Percentiles rank a stretch among this genome's conserved stretches.
phyloP scores from a whole-genome alignment of 2,797 vertebrate genomes.

The Lateolabrax maculatus region DNA sequence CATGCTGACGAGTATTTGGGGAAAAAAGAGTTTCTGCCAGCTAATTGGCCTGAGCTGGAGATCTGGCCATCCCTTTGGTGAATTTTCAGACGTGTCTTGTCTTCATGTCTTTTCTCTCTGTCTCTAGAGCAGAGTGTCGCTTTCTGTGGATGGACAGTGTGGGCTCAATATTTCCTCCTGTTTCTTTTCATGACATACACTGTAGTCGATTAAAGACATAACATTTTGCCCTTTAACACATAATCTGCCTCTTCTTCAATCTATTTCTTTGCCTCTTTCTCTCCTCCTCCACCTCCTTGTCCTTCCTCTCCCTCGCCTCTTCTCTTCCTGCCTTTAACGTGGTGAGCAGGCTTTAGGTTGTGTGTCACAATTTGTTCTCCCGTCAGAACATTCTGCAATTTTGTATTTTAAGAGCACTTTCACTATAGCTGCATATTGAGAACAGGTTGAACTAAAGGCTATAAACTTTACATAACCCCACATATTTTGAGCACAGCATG shows the following conservation, averaged over 20 bases:
- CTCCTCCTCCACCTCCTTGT: slow-evolving; percentile 4
- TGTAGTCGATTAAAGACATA: slow-evolving; percentile 66
- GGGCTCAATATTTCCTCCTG: slow-evolving; percentile 59
- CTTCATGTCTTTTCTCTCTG: slow-evolving; percentile 62
- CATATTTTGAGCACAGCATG: slow-evolving; percentile 26
- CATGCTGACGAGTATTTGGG: slow-evolving; percentile 72
- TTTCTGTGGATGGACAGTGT: slow-evolving; percentile 57
- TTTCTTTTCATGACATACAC: slow-evolving; percentile 59
- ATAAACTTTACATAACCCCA: slow-evolving; percentile 42
- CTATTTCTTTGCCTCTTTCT: slow-evolving; percentile 28
- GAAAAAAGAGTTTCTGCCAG: slow-evolving; percentile 59
- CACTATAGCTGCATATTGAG: slow-evolving; percentile 37
- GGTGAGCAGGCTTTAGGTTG: slow-evolving; percentile 47
- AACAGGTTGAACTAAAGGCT: slow-evolving; percentile 47
- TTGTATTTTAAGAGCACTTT: slow-evolving; percentile 34
- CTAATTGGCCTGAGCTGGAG: slow-evolving; percentile 82
- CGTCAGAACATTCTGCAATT: slow-evolving; percentile 61
- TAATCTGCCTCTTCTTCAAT: slow-evolving; percentile 40
- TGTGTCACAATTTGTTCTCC: slow-evolving; percentile 52
- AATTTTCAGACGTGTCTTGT: slow-evolving; percentile 71
- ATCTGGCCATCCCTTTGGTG: slow-evolving; percentile 76
- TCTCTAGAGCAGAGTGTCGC: slow-evolving; percentile 61
- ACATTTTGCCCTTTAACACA: slow-evolving; percentile 64
- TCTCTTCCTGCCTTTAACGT: slow-evolving; percentile 22
- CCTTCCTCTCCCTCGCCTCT: slow-evolving; percentile 1